These are phyloP conservation scores for Lagopus leucura DNA, from an alignment of 2,113 vertebrate genomes.

Conservation along the genomic window DNA sequence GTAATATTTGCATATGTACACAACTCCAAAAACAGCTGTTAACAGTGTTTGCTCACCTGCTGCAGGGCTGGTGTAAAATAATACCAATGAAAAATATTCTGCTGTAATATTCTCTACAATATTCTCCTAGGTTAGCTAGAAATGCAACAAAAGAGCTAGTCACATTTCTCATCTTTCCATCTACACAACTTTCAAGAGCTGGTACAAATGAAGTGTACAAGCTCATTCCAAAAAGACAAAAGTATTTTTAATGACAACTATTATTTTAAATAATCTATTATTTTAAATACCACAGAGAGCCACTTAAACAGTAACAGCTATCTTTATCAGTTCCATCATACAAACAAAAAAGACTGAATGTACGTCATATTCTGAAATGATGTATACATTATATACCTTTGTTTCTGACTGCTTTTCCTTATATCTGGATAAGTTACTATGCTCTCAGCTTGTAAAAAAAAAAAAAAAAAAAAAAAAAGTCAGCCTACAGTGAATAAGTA, in stretches of 20 bases:
- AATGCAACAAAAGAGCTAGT: slow-evolving; percentile 28
- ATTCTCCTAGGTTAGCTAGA: slow-evolving; percentile 1
- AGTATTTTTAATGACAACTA: background rate
- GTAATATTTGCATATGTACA: background rate
- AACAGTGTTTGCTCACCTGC: slow-evolving; percentile 67
- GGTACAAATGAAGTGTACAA: background rate
- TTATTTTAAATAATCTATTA: background rate
- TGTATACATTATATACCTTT: background rate
- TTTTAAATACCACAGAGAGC: background rate
- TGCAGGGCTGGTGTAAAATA: slow-evolving; percentile 19
- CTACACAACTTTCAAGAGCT: background rate
- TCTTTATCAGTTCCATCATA: background rate
- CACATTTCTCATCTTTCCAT: background rate
- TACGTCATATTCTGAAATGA: background rate
- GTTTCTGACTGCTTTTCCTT: background rate
- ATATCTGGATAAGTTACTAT: background rate
- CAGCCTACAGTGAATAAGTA: background rate
- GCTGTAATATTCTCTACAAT: background rate
- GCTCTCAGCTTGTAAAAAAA: background rate
- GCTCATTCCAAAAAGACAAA: background rate
- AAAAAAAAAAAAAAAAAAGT: background rate
- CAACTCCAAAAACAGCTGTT: slow-evolving; percentile 1
- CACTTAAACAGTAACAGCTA: background rate
- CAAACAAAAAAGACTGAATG: background rate
- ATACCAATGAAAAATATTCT: slow-evolving; percentile 34